These are phyloP conservation scores for Hermatobates lingyangjiaoensis DNA, from an alignment of 1,140 invertebrate species.

Conservation along the genomic window DNA sequence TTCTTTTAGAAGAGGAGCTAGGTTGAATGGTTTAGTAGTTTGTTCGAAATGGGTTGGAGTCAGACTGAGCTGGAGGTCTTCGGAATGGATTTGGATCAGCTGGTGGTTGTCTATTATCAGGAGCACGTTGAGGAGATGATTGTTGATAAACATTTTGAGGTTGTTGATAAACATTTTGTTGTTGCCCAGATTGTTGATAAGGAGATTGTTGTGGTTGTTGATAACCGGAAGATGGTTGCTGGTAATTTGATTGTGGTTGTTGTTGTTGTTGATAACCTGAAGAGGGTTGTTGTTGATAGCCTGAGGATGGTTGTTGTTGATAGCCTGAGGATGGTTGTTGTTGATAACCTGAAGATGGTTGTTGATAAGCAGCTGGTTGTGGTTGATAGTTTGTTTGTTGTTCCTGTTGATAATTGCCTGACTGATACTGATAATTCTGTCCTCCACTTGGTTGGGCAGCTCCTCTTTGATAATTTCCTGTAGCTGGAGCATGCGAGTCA, in stretches of 20 bases:
- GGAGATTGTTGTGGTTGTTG: too few relatives aligned
- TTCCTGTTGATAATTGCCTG: slow-evolving; percentile 6
- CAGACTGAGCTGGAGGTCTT: too few relatives aligned
- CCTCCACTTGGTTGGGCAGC: slow-evolving; percentile 9
- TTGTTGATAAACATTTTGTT: too few relatives aligned
- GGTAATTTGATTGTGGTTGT: slow-evolving; percentile 24
- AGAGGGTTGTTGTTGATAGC: slow-evolving; percentile 22
- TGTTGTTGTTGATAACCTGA: slow-evolving; percentile 24
- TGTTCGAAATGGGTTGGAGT: too few relatives aligned
- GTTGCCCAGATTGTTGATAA: too few relatives aligned
- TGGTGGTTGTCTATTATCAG: too few relatives aligned
- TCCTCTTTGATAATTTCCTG: neutral
- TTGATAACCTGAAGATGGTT: slow-evolving; percentile 27
- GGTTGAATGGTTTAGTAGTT: too few relatives aligned
- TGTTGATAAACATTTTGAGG: too few relatives aligned
- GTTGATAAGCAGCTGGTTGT: slow-evolving; percentile 22
- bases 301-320: slow-evolving; percentile 19
- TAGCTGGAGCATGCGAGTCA: neutral
- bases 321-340: neutral
- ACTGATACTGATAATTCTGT: slow-evolving; percentile 22
- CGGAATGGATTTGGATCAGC: too few relatives aligned
- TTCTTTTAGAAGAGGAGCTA: too few relatives aligned
- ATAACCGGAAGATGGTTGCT: too few relatives aligned
- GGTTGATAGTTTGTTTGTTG: slow-evolving; percentile 24
- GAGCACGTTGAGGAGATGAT: too few relatives aligned